Evolutionary conservation across 2,888 invertebrate genomes (phyloP), one percentile per base, ranked within the genome.

Genomic region (Steinernema carpocapsae): DNA sequence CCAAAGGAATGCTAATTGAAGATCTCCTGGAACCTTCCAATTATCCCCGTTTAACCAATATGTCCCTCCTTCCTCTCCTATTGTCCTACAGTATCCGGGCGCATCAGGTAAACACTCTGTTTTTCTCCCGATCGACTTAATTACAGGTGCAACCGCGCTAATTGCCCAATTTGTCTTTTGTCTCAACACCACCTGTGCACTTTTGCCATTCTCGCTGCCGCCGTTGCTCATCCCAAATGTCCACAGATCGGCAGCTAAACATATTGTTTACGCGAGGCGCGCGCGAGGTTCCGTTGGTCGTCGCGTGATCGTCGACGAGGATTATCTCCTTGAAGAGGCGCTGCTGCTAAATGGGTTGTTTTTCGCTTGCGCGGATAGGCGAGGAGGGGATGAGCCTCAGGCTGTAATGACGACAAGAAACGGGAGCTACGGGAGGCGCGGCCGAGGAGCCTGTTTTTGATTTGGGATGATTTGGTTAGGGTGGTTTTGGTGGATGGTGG

Each of bases 141-240:
- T 64, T 64, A 64, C 29, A 64, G 32, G 29, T 22, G 26, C 22
- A 17, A 29, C 29, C 64, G 32, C 17, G 29, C 64, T 64, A 64
- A 64, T 64, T 64, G 64, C 64, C 29, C 64, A 64, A 64, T 64
- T 64, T 64, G 64, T 29, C 29, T 26, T 64, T 64, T 64, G 64
- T 64, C 64, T 26, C 17, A 37, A 29, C 56, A 29, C 64, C 64
- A 64, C 64, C 64, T 64, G 64, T 64, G 64, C 64, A 19, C 64
- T 32, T 6, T 14, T 56, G 4, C 10, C 10, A 6, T 10, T 10
- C 37, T 37, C 37, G 3, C 10, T 10, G 37, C 37, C 37, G 37
- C 37, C 37, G 37, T 10, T 10, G 37, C 10, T 37, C 37, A 17
- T 17, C 32, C 64, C 37, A 64, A 64, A 32, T 64, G 32, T 64